phyloP scores from a whole-genome alignment of 2,797 vertebrate genomes.

The Avahi laniger region DNA sequence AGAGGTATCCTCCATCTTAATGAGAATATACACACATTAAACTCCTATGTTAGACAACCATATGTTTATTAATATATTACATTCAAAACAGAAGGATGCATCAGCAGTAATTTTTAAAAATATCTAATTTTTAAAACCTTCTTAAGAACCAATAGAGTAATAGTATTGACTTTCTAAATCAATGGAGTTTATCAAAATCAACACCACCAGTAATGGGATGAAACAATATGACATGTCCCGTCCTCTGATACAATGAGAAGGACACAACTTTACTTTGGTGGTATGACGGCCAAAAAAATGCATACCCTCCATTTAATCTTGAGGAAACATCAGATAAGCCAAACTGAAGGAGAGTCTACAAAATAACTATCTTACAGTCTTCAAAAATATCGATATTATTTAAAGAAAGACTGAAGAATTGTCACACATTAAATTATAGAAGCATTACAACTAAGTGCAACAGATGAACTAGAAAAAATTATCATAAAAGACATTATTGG shows the following conservation, averaged over 20 bases:
- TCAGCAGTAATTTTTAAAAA: background rate
- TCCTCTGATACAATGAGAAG: background rate
- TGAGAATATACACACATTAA: conserved; percentile 65
- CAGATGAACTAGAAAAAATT: background rate
- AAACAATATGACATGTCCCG: background rate
- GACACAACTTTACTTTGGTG: background rate
- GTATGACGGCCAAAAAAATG: background rate
- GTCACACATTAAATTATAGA: background rate
- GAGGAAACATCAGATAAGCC: background rate
- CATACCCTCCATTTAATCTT: background rate
- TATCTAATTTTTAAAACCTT: background rate
- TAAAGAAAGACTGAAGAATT: background rate
- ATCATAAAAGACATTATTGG: background rate
- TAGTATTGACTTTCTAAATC: background rate
- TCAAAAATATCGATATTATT: background rate
- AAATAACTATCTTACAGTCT: background rate
- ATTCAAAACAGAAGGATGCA: background rate
- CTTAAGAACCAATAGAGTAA: background rate
- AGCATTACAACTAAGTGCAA: background rate
- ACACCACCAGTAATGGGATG: background rate
- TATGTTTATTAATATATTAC: background rate
- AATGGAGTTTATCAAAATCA: background rate
- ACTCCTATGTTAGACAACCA: background rate
- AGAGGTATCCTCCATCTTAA: conserved; percentile 91
- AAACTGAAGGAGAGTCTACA: background rate